Evolutionary conservation across 2,113 vertebrate species (phyloP).

Genomic region (Rhipidura dahli): DNA sequence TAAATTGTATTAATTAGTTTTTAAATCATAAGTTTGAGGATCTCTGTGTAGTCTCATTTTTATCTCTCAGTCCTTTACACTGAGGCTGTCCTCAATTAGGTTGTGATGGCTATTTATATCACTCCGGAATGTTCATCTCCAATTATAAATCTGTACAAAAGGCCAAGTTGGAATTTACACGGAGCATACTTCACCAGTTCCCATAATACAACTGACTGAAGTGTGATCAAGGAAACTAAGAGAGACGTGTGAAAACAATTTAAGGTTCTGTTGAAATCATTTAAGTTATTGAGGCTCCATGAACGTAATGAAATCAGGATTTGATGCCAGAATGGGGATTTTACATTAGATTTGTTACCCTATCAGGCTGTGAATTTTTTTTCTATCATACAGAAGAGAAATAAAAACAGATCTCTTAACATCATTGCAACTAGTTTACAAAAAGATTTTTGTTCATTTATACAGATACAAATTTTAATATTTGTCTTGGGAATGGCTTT

Average conservation of each 20-base stretch:
- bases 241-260: background rate
- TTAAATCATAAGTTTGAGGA: conserved; percentile 8
- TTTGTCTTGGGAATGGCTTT: background rate
- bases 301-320: background rate
- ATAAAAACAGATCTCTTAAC: background rate
- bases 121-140: conserved; percentile 1
- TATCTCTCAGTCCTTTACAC: background rate
- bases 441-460: background rate
- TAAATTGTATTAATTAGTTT: conserved; percentile 37
- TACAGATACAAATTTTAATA: background rate
- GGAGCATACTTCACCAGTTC: background rate
- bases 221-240: background rate
- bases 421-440: background rate
- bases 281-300: background rate
- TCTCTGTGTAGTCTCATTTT: conserved; percentile 23
- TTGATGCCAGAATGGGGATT: background rate
- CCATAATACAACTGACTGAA: background rate
- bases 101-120: conserved; percentile 30
- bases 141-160: conserved; percentile 40
- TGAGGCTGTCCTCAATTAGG: conserved; percentile 22
- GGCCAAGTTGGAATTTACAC: conserved; percentile 2
- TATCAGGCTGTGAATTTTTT: background rate
- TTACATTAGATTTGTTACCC: background rate
- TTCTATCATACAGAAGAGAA: background rate
- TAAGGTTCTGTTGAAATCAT: background rate